Evolutionary conservation across 23 tunicate genomes (phyloP).

Genomic region (Halocynthia roretzi): DNA sequence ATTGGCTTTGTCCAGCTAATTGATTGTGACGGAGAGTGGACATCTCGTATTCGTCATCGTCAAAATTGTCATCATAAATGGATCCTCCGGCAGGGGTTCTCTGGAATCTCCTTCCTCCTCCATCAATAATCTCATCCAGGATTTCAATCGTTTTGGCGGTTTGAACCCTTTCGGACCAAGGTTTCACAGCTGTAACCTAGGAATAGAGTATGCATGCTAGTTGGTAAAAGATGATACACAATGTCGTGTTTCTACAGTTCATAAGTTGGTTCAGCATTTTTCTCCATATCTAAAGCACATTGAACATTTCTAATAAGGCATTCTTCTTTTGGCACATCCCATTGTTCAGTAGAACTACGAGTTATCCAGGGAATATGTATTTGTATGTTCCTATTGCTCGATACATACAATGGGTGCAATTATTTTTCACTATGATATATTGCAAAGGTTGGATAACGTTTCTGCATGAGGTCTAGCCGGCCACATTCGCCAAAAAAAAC

Average conservation of each 20-base stretch:
- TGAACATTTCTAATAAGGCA: no score
- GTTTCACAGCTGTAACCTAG: constrained; percentile 51
- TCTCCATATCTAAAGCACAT: no score
- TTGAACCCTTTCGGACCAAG: constrained; percentile 67
- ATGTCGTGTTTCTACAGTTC: background rate
- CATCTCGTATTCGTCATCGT: constrained; percentile 12
- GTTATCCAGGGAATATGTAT: no score
- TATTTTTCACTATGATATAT: no score
- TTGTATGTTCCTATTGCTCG: no score
- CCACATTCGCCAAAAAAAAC: no score
- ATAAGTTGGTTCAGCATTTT: no score
- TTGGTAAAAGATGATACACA: background rate
- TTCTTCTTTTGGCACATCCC: no score
- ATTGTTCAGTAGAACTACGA: no score
- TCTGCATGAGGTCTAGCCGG: no score
- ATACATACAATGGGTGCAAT: no score
- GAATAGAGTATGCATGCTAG: background rate
- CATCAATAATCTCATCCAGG: constrained; percentile 82
- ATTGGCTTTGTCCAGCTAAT: constrained; percentile 17
- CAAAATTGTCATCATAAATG: constrained; percentile 9
- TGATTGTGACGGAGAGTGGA: background rate
- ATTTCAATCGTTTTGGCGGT: constrained; percentile 94
- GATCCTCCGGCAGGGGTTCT: background rate
- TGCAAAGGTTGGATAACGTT: no score
- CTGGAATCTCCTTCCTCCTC: constrained; percentile 19